Evolutionary conservation across 2,113 vertebrate species (phyloP).

Genomic region (Lophochroa leadbeateri): DNA sequence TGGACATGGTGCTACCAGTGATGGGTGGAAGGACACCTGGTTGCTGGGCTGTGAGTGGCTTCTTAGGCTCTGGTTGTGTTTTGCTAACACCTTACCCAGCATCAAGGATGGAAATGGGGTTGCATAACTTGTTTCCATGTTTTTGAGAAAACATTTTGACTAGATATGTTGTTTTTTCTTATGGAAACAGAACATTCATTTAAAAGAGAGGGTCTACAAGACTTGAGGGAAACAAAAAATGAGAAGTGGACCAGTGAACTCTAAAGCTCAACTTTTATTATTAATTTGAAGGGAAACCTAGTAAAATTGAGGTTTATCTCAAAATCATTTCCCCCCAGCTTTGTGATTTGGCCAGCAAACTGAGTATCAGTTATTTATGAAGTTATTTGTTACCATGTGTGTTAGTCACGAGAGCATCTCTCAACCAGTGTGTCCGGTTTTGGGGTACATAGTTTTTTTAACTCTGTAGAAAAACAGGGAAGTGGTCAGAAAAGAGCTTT

Average conservation of each 20-base stretch:
- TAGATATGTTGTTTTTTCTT: fast-evolving
- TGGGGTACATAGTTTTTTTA: not conserved
- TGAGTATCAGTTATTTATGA: not conserved
- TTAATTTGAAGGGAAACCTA: not conserved
- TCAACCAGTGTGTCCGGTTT: not conserved
- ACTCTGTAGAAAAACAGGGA: fast-evolving
- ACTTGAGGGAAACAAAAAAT: not conserved
- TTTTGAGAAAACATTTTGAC: not conserved
- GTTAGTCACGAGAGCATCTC: not conserved
- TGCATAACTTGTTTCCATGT: not conserved
- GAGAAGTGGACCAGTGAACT: not conserved
- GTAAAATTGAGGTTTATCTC: not conserved
- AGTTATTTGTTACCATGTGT: not conserved
- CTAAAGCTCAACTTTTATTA: not conserved
- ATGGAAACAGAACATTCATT: fast-evolving
- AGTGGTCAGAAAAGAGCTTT: not conserved
- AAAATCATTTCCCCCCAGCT: fast-evolving
- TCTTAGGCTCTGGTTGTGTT: not conserved
- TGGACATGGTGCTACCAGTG: fast-evolving
- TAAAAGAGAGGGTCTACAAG: not conserved
- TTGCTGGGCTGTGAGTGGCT: not conserved
- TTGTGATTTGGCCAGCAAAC: not conserved
- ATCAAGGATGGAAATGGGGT: not conserved
- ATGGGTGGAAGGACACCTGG: not conserved
- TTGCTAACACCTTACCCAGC: not conserved